A percentile compares a stretch with the other conserved stretches of the same genome.
Evolutionary conservation across 2,113 vertebrate genomes (phyloP).

Genomic region (Rhinoptilus africanus): DNA sequence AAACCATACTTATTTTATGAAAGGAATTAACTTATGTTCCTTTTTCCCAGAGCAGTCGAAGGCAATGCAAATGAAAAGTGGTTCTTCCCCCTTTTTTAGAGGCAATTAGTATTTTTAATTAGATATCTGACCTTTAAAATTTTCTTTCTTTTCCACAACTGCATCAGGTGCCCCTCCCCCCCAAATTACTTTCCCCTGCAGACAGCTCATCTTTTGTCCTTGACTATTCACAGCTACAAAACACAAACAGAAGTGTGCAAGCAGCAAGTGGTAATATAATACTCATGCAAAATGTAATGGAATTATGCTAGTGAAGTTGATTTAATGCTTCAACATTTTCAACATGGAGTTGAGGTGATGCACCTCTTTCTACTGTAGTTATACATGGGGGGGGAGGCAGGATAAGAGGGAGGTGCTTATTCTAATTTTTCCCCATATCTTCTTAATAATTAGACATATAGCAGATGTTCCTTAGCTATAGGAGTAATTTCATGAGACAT

Average conservation of each 20-base stretch:
- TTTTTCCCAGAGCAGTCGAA: neutral
- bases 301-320: neutral
- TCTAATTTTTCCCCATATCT: neutral
- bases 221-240: neutral
- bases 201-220: neutral
- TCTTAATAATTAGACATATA: neutral
- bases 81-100: neutral
- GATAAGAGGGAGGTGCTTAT: neutral
- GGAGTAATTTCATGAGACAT: neutral
- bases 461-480: neutral
- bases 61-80: neutral
- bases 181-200: neutral
- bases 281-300: neutral
- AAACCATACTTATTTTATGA: neutral
- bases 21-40: neutral
- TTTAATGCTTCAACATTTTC: neutral
- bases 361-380: neutral
- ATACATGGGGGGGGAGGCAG: neutral
- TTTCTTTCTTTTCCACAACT: neutral
- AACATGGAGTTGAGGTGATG: neutral
- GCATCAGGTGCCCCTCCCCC: neutral
- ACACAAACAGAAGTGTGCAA: neutral
- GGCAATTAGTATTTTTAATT: neutral
- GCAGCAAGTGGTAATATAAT: neutral
- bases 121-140: slow-evolving; percentile 8